Evolutionary conservation across 2,888 invertebrate species (phyloP).

Genomic region (Matsumyia berberina): DNA sequence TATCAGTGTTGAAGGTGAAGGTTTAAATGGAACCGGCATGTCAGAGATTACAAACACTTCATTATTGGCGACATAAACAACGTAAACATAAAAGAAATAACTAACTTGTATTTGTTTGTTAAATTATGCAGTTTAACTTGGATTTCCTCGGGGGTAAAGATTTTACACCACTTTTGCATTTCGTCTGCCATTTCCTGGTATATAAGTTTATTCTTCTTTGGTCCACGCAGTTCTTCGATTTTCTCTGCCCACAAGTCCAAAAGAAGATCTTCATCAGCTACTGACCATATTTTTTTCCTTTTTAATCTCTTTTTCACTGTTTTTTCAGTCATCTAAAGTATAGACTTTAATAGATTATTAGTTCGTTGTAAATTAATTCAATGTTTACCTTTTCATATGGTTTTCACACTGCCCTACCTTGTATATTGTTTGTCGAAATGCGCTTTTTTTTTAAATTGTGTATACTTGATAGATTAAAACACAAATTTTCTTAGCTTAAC

Average conservation of each 20-base stretch:
- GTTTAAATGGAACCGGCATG: no score
- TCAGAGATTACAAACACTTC: no score
- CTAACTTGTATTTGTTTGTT: slow-evolving; percentile 4
- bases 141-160: not conserved
- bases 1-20: no score
- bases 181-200: not conserved
- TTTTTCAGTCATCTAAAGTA: not conserved
- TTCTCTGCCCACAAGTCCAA: slow-evolving; percentile 4
- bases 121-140: slow-evolving; percentile 16
- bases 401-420: no score
- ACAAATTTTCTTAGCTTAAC: no score
- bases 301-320: not conserved
- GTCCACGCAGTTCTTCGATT: not conserved
- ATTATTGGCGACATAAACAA: no score
- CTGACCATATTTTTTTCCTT: not conserved
- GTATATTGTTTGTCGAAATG: no score
- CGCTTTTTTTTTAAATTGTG: no score
- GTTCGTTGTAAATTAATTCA: not conserved
- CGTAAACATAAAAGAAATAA: not conserved
- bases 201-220: not conserved
- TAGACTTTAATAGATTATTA: no score
- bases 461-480: no score
- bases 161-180: not conserved
- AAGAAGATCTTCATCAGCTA: slow-evolving; percentile 8
- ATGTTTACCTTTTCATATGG: not conserved